Percentiles rank a stretch among this genome's conserved stretches.
These are phyloP conservation scores for Salvator merianae DNA, from an alignment of 2,113 vertebrate genomes.

Conservation along the genomic window DNA sequence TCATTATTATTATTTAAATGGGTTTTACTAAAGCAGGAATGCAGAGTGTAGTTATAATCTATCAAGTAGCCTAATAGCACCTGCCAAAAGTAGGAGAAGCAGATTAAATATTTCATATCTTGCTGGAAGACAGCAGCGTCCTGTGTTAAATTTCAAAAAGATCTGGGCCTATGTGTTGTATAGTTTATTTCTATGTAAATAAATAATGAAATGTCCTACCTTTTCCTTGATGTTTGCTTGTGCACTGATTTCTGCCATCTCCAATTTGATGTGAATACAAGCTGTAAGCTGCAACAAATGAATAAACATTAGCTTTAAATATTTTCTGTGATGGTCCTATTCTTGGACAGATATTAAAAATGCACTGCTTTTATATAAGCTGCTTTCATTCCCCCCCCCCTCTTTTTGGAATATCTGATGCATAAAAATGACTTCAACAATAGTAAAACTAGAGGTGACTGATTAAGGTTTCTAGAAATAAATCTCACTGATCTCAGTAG, in stretches of 20 bases:
- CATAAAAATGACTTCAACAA: constrained; percentile 8
- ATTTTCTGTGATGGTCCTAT: constrained; percentile 9
- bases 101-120: neutral
- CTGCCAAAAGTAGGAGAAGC: neutral
- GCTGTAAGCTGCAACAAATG: constrained; percentile 47
- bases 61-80: neutral
- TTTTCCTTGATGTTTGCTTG: constrained; percentile 82
- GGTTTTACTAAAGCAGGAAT: neutral
- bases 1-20: neutral
- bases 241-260: constrained; percentile 78
- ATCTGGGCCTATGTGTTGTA: neutral
- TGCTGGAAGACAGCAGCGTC: neutral
- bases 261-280: constrained; percentile 43
- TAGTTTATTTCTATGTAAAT: neutral
- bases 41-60: neutral
- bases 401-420: neutral
- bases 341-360: constrained; percentile 10
- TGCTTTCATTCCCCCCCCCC: neutral
- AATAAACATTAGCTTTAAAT: constrained; percentile 32
- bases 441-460: neutral
- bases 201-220: constrained; percentile 63
- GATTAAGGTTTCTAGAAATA: neutral
- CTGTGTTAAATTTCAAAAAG: neutral
- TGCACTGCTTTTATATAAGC: neutral
- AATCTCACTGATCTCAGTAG: neutral